Evolutionary conservation across 1,140 invertebrate genomes (phyloP).

Genomic region (Drosophila auraria): DNA sequence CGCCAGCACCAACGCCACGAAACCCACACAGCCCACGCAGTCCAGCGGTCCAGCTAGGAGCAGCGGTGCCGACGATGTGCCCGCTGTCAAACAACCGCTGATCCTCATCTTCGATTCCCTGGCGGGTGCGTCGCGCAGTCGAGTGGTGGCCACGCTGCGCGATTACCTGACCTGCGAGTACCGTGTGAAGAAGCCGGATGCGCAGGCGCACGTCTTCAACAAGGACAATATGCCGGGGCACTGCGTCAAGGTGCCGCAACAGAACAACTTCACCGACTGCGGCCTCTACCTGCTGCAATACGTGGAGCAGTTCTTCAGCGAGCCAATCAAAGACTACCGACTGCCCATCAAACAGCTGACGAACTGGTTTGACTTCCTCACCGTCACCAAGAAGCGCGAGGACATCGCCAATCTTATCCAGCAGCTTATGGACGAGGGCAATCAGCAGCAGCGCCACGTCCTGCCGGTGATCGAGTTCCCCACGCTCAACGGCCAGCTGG

Average conservation of each 20-base stretch:
- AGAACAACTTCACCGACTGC: conserved; percentile 98
- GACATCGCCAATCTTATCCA: conserved; percentile 91
- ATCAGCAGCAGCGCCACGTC: conserved; percentile 86
- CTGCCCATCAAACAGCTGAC: conserved; percentile 91
- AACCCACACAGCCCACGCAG: neutral
- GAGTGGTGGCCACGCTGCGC: conserved; percentile 93
- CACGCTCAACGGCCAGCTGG: conserved; percentile 87
- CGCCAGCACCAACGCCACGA: conserved; percentile 2
- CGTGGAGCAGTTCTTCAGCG: conserved; percentile 97
- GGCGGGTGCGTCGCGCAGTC: conserved; percentile 90
- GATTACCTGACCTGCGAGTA: conserved; percentile 97
- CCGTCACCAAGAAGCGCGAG: conserved; percentile 92
- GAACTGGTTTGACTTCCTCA: conserved; percentile 92
- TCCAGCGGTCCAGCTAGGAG: conserved; percentile 34
- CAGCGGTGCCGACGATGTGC: conserved; percentile 44
- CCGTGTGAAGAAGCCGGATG: conserved; percentile 89
- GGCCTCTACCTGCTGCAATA: conserved; percentile 98
- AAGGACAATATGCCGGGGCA: conserved; percentile 93
- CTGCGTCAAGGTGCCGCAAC: conserved; percentile 96
- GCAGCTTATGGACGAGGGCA: conserved; percentile 88
- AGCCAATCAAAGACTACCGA: conserved; percentile 90
- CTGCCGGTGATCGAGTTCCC: conserved; percentile 89
- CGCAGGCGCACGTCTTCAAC: conserved; percentile 87
- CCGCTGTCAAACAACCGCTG: conserved; percentile 88
- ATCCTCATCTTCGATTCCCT: conserved; percentile 98